Conservation (phyloP, 2,797 vertebrate species). For the Notolabrus celidotus region DNA sequence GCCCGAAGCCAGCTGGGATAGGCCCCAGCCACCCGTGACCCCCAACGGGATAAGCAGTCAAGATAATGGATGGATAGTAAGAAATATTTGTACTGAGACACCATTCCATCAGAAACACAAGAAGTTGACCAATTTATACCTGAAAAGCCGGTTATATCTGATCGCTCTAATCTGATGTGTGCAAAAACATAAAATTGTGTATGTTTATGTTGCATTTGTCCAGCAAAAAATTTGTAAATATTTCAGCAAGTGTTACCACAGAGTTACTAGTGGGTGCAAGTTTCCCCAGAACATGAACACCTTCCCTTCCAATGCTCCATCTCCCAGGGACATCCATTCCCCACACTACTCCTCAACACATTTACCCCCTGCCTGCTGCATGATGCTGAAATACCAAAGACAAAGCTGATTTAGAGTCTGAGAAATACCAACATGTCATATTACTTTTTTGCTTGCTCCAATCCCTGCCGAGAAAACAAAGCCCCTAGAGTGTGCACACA, state of each 20-base stretch:
- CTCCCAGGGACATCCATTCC: background rate
- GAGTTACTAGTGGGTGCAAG: background rate
- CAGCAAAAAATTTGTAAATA: background rate
- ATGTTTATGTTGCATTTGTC: background rate
- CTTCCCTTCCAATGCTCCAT: background rate
- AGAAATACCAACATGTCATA: background rate
- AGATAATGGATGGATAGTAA: too few relatives aligned
- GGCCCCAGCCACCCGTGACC: too few relatives aligned
- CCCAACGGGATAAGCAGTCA: too few relatives aligned
- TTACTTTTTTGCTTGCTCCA: background rate
- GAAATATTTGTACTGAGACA: too few relatives aligned
- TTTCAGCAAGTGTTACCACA: background rate
- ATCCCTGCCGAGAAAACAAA: constrained; percentile 25
- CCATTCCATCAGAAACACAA: too few relatives aligned
- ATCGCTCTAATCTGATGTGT: background rate
- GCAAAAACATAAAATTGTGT: background rate
- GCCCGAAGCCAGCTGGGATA: too few relatives aligned
- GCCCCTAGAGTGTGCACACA: constrained; percentile 1
- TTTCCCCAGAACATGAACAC: background rate
- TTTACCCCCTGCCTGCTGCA: background rate
- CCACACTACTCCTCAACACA: background rate
- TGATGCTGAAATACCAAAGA: background rate
- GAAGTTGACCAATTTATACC: too few relatives aligned
- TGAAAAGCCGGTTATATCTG: background rate
- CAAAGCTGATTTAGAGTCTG: background rate